These are phyloP conservation scores for Manacus vitellinus DNA, from an alignment of 2,113 vertebrate genomes.

Conservation along the genomic window DNA sequence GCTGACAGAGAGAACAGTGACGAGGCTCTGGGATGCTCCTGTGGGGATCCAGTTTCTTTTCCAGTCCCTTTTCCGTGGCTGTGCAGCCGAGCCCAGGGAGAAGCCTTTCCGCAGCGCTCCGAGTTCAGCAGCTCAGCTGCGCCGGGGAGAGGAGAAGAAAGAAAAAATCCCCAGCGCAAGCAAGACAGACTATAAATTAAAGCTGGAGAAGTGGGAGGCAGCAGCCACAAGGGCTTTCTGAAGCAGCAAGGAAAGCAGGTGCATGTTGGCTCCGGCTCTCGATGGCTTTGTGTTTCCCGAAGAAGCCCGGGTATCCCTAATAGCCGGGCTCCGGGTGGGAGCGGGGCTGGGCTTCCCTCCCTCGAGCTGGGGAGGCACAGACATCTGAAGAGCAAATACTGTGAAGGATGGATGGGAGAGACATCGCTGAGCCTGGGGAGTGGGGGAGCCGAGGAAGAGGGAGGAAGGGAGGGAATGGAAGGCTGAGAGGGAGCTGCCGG, in stretches of 20 bases:
- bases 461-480: neutral
- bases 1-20: fast-evolving
- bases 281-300: constrained; percentile 15
- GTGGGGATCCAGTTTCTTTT: neutral
- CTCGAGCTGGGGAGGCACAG: neutral
- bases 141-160: neutral
- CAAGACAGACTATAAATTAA: constrained; percentile 71
- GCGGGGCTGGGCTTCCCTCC: neutral
- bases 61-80: neutral
- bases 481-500: neutral
- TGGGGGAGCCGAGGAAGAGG: neutral
- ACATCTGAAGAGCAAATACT: neutral
- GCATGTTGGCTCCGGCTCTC: neutral
- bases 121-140: constrained; percentile 45
- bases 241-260: constrained; percentile 56
- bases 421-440: neutral
- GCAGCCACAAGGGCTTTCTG: constrained; percentile 57
- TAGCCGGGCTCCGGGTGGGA: neutral
- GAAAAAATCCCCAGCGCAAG: neutral
- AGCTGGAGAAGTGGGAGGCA: constrained; percentile 59
- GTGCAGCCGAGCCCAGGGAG: neutral
- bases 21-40: neutral
- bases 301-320: constrained; percentile 45
- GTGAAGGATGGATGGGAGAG: neutral
- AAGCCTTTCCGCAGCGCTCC: neutral